Evolutionary conservation across 2,888 invertebrate genomes (phyloP).

Genomic region (Oeneis ivallda): DNA sequence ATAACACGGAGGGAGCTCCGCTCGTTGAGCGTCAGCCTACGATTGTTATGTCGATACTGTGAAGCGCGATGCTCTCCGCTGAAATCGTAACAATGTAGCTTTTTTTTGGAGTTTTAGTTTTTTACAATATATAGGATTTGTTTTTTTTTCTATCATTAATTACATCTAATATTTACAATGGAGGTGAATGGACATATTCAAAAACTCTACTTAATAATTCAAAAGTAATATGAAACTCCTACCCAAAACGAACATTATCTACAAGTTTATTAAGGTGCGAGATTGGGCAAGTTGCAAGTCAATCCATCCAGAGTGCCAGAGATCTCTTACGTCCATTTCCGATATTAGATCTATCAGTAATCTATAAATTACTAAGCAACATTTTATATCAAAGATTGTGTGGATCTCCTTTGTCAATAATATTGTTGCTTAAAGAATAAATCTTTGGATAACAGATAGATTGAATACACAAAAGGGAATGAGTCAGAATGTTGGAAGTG

Average conservation of each 20-base stretch:
- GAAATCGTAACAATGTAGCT: constrained; percentile 77
- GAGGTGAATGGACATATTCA: constrained; percentile 80
- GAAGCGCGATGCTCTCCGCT: constrained; percentile 66
- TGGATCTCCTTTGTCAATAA: no score
- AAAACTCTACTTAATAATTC: constrained; percentile 76
- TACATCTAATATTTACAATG: constrained; percentile 82
- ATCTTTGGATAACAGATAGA: no score
- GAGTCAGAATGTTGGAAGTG: background rate
- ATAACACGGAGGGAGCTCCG: constrained; percentile 44
- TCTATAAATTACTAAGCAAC: no score
- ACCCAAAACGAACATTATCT: constrained; percentile 80
- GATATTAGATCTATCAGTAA: no score
- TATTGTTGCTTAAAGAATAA: no score
- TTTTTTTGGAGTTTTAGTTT: constrained; percentile 79
- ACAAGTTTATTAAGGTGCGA: constrained; percentile 72
- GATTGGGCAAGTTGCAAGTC: constrained; percentile 43
- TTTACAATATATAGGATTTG: constrained; percentile 82
- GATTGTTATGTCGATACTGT: constrained; percentile 65
- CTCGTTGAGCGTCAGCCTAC: constrained; percentile 64
- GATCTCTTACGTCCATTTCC: background rate
- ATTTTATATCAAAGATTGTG: no score
- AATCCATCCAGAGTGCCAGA: constrained; percentile 18
- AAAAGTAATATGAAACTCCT: constrained; percentile 72
- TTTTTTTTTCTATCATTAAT: constrained; percentile 74
- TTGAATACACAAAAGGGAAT: background rate